A percentile compares a stretch with the other conserved stretches of the same genome.
phyloP scores from a whole-genome alignment of 2,797 vertebrate species.

The Leptatherina wallacei region DNA sequence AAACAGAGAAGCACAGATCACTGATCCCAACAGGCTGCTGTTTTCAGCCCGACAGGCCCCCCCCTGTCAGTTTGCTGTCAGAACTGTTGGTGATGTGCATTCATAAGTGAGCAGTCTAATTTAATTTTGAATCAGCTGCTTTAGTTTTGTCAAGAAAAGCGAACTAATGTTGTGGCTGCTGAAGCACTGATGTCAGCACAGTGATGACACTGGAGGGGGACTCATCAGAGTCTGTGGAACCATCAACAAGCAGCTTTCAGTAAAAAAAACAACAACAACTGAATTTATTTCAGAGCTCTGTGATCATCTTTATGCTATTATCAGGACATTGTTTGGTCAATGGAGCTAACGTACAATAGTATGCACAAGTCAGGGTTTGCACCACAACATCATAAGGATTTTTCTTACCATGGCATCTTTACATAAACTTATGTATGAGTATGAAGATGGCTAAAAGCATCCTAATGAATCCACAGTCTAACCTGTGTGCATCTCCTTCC shows the following conservation, averaged over 20 bases:
- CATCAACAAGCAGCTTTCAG: conserved; percentile 7
- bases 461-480: neutral
- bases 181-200: conserved; percentile 8
- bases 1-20: conserved; percentile 9
- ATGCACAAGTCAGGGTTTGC: neutral
- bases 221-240: conserved; percentile 1
- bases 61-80: conserved; percentile 35
- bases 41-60: conserved; percentile 21
- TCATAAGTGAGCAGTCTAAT: conserved; percentile 37
- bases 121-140: conserved; percentile 44
- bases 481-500: neutral
- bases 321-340: neutral
- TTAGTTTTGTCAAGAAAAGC: conserved; percentile 21
- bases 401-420: neutral
- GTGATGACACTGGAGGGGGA: neutral
- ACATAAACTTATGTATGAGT: neutral
- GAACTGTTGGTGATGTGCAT: conserved; percentile 40
- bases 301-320: neutral
- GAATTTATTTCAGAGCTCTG: neutral
- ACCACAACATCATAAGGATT: neutral
- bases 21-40: conserved; percentile 16
- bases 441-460: neutral
- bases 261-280: neutral
- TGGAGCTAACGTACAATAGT: neutral
- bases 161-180: conserved; percentile 4